These are phyloP conservation scores for Sarcophaga bullata DNA, from an alignment of 1,140 invertebrate genomes.

Conservation along the genomic window DNA sequence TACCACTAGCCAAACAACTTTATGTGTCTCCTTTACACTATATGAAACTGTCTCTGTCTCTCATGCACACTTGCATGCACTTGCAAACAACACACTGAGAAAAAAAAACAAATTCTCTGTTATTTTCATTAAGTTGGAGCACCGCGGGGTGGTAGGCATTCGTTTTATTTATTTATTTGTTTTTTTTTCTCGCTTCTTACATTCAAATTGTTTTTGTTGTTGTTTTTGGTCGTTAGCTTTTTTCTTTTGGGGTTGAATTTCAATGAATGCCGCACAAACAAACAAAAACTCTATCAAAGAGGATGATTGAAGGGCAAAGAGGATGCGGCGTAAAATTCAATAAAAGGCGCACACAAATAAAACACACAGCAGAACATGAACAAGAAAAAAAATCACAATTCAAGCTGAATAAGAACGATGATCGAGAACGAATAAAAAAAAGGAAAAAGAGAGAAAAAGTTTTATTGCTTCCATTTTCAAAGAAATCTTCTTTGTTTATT, in stretches of 20 bases:
- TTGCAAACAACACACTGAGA: constrained; percentile 10
- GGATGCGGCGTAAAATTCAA: constrained; percentile 37
- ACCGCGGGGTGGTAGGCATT: constrained; percentile 30
- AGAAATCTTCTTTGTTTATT: constrained; percentile 36
- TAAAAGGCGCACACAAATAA: constrained; percentile 34
- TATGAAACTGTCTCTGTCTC: background rate
- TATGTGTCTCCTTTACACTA: background rate
- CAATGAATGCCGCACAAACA: constrained; percentile 27
- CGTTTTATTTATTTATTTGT: constrained; percentile 26
- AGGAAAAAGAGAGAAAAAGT: background rate
- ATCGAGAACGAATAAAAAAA: background rate
- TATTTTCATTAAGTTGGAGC: constrained; percentile 35
- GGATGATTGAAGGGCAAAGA: constrained; percentile 40
- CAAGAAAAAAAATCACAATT: constrained; percentile 32
- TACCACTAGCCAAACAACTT: constrained; percentile 39
- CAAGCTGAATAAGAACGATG: constrained; percentile 20
- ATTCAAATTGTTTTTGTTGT: background rate
- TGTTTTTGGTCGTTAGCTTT: constrained; percentile 30
- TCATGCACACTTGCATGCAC: constrained; percentile 20
- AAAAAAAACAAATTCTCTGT: constrained; percentile 33
- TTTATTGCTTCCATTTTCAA: constrained; percentile 38
- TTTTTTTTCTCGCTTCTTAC: constrained; percentile 28
- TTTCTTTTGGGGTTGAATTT: constrained; percentile 39
- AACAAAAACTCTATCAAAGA: constrained; percentile 33
- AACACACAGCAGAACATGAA: constrained; percentile 27